These are phyloP conservation scores for Limnephilus lunatus DNA, from an alignment of 2,888 invertebrate species.

Conservation along the genomic window DNA sequence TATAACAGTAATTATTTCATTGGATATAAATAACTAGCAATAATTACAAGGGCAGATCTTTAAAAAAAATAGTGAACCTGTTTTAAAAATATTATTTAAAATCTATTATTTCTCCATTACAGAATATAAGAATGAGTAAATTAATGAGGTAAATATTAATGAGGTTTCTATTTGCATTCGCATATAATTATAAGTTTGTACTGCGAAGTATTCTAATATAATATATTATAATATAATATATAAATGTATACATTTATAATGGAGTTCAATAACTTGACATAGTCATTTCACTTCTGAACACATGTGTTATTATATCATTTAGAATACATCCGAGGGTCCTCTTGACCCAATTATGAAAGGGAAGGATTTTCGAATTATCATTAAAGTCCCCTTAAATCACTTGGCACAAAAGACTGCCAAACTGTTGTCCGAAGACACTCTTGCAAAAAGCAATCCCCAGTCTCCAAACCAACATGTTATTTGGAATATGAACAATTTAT, in stretches of 20 bases:
- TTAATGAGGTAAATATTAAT: conserved; percentile 57
- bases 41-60: not conserved
- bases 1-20: not conserved
- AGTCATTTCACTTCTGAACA: conserved; percentile 55
- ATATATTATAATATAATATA: conserved; percentile 46
- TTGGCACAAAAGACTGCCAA: conserved; percentile 24
- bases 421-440: not conserved
- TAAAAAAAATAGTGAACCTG: conserved; percentile 29
- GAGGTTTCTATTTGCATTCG: conserved; percentile 50
- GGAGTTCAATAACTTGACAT: conserved; percentile 51
- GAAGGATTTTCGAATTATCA: conserved; percentile 9
- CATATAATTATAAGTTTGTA: conserved; percentile 51
- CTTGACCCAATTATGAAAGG: conserved; percentile 2
- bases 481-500: not conserved
- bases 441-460: not conserved
- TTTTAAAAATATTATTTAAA: conserved; percentile 27
- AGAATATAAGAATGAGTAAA: conserved; percentile 48
- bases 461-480: not conserved
- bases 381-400: conserved; percentile 11
- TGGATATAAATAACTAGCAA: not conserved
- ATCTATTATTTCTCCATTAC: conserved; percentile 17
- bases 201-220: conserved; percentile 44
- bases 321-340: conserved; percentile 7
- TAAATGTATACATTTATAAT: conserved; percentile 27
- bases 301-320: conserved; percentile 46